Conservation (phyloP, 2,113 vertebrate genomes). For the Catagonus wagneri region DNA sequence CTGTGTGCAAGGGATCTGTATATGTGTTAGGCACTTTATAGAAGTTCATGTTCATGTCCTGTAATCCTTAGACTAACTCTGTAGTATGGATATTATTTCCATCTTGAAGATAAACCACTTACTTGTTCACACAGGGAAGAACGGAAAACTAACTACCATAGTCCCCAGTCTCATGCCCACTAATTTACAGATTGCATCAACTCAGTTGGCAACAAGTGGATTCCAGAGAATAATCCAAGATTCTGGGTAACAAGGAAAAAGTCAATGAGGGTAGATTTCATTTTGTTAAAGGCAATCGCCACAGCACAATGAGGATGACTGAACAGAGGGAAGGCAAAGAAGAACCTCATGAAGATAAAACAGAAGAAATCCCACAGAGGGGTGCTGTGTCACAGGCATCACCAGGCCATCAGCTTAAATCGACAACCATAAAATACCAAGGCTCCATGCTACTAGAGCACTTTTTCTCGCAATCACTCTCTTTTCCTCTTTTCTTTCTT, state of each 20-base stretch:
- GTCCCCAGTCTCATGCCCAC: no score
- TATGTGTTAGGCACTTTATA: background rate
- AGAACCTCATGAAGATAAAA: background rate
- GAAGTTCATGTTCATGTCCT: background rate
- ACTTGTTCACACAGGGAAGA: background rate
- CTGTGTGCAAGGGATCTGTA: background rate
- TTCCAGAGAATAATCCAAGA: background rate
- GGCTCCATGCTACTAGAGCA: no score
- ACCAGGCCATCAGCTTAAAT: no score
- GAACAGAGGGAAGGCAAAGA: background rate
- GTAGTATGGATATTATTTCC: background rate
- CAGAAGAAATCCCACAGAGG: rapidly evolving
- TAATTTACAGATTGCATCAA: background rate
- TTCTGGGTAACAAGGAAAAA: background rate
- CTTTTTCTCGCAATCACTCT: background rate
- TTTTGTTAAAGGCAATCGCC: background rate
- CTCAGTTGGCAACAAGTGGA: background rate
- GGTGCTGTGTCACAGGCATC: rapidly evolving
- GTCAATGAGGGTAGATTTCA: background rate
- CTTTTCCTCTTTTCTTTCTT: background rate
- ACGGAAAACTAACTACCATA: background rate
- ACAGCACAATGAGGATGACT: background rate
- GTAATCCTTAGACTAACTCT: background rate
- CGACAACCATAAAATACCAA: no score
- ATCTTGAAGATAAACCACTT: background rate